Evolutionary conservation across 1,140 invertebrate genomes (phyloP).

Genomic region (Pseudomyrmex cubaensis): DNA sequence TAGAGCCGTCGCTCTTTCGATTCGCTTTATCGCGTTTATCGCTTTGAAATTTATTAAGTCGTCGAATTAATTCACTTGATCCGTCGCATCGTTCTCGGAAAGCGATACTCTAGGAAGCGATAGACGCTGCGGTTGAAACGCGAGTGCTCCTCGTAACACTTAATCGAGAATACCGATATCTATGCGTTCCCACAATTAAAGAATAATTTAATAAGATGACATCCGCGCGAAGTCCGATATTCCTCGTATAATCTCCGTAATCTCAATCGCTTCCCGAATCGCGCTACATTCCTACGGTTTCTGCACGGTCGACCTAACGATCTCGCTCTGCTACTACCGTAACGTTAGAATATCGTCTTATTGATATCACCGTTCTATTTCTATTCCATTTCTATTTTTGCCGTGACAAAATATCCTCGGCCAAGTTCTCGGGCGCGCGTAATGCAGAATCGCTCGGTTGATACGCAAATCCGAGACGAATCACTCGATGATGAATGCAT

Average conservation of each 20-base stretch:
- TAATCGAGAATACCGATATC: slow-evolving; percentile 4
- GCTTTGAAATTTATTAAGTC: slow-evolving; percentile 27
- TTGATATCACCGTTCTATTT: neutral
- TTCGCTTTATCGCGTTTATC: slow-evolving; percentile 42
- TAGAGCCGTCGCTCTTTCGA: slow-evolving; percentile 34
- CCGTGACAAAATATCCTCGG: neutral
- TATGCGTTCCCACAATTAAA: slow-evolving; percentile 48
- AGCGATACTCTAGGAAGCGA: neutral
- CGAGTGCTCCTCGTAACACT: neutral
- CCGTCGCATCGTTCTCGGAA: neutral
- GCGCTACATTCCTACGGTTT: slow-evolving; percentile 15
- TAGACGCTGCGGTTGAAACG: neutral
- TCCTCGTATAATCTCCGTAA: slow-evolving; percentile 5
- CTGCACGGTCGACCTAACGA: neutral
- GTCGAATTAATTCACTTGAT: slow-evolving; percentile 22
- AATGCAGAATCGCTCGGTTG: slow-evolving; percentile 1
- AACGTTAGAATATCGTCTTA: neutral
- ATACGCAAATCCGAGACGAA: slow-evolving; percentile 27
- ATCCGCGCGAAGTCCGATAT: neutral
- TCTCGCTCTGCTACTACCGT: neutral
- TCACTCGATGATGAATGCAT: neutral
- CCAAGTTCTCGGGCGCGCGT: neutral
- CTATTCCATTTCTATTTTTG: slow-evolving; percentile 6
- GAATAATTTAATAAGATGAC: slow-evolving; percentile 24
- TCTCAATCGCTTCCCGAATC: slow-evolving; percentile 38